Conservation (phyloP, 2,113 vertebrate species). For the Nannobrachium achirus region DNA sequence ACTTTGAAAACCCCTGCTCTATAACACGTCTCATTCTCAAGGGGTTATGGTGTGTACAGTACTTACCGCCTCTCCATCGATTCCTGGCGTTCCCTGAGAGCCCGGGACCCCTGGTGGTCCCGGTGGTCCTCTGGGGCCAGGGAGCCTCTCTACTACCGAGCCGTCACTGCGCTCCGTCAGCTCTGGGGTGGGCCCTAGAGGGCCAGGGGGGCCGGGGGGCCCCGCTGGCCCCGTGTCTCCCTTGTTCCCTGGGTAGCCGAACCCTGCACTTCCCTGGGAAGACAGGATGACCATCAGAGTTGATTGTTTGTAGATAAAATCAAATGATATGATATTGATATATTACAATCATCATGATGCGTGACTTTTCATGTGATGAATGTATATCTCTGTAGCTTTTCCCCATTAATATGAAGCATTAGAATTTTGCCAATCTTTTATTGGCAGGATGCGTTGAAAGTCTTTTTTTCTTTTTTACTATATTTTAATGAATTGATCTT, state of each 20-base stretch:
- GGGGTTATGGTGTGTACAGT: not conserved
- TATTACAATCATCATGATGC: too few relatives aligned
- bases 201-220: conserved; percentile 71
- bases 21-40: too few relatives aligned
- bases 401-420: too few relatives aligned
- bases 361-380: too few relatives aligned
- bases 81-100: conserved; percentile 78
- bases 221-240: conserved; percentile 83
- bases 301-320: too few relatives aligned
- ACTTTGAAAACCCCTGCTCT: too few relatives aligned
- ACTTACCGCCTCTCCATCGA: conserved; percentile 89
- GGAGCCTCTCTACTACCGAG: conserved; percentile 53
- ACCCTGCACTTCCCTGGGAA: conserved; percentile 84
- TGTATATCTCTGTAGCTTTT: too few relatives aligned
- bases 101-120: conserved; percentile 79
- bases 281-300: not conserved
- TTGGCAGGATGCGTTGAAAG: too few relatives aligned
- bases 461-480: too few relatives aligned
- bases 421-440: too few relatives aligned
- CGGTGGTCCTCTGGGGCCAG: conserved; percentile 78
- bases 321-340: too few relatives aligned
- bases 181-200: conserved; percentile 67
- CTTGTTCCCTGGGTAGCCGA: conserved; percentile 86
- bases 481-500: too few relatives aligned
- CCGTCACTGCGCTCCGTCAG: conserved; percentile 47